Percentiles rank a stretch among this genome's conserved stretches.
These are phyloP conservation scores for Phalacrocorax aristotelis DNA, from an alignment of 2,113 vertebrate species.

Conservation along the genomic window DNA sequence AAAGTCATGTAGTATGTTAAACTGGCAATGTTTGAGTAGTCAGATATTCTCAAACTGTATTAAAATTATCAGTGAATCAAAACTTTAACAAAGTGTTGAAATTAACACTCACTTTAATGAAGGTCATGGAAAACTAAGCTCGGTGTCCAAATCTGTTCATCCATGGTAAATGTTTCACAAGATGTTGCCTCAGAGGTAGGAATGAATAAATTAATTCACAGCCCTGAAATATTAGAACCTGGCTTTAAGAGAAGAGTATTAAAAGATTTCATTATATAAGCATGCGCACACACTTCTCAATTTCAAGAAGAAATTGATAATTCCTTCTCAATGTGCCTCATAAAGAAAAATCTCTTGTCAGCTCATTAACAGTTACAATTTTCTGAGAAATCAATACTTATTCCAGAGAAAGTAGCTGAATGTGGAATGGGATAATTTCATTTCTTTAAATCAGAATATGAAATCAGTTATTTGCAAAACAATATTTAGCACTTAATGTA, in stretches of 20 bases:
- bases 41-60: not conserved
- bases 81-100: not conserved
- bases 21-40: not conserved
- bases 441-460: not conserved
- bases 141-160: not conserved
- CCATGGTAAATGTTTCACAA: not conserved
- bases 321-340: not conserved
- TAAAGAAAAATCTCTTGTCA: not conserved
- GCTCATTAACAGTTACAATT: not conserved
- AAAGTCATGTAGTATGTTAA: not conserved
- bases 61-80: not conserved
- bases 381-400: not conserved
- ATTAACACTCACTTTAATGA: not conserved
- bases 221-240: not conserved
- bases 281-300: not conserved
- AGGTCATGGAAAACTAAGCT: not conserved
- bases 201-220: not conserved
- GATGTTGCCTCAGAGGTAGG: not conserved
- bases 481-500: not conserved
- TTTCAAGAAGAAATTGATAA: not conserved
- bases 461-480: not conserved
- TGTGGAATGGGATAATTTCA: not conserved
- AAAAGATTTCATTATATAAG: not conserved
- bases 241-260: not conserved
- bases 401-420: not conserved